These are phyloP conservation scores for Hylaeus anthracinus DNA, from an alignment of 1,140 invertebrate genomes.

Conservation along the genomic window DNA sequence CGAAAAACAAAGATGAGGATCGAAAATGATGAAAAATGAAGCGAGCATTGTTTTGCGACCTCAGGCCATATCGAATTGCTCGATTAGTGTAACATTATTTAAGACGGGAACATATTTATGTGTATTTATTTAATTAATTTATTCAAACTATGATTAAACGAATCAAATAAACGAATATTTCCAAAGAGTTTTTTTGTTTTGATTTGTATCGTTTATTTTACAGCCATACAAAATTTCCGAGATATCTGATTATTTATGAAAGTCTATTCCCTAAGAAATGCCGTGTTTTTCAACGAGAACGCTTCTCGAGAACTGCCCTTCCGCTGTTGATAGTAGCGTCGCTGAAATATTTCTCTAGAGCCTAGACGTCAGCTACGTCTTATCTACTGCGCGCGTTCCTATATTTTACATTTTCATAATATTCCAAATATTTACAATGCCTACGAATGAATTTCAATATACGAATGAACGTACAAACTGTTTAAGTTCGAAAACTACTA, in stretches of 20 bases:
- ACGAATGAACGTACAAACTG: too few relatives aligned
- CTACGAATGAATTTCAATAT: too few relatives aligned
- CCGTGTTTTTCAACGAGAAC: too few relatives aligned
- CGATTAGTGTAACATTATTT: conserved; percentile 55
- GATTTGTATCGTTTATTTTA: background rate
- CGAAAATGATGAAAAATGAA: background rate
- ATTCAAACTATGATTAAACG: conserved; percentile 58
- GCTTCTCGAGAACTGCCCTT: too few relatives aligned
- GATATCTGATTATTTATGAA: background rate
- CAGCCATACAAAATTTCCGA: background rate
- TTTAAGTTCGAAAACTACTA: too few relatives aligned
- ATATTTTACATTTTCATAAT: too few relatives aligned
- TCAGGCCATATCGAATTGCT: conserved; percentile 58
- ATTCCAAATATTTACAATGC: too few relatives aligned
- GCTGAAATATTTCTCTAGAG: too few relatives aligned
- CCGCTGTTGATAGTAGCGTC: too few relatives aligned
- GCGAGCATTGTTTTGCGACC: conserved; percentile 23
- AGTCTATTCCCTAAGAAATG: too few relatives aligned
- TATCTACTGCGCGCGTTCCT: too few relatives aligned
- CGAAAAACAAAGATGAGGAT: background rate
- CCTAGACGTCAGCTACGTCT: too few relatives aligned
- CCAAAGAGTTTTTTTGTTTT: background rate
- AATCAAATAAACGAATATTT: conserved; percentile 41
- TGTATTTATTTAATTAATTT: conserved; percentile 62
- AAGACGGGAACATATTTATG: conserved; percentile 47